Evolutionary conservation across 2,888 invertebrate genomes (phyloP), one percentile per base, ranked within the genome.

Genomic region (Hirtodrosophila duncani): DNA sequence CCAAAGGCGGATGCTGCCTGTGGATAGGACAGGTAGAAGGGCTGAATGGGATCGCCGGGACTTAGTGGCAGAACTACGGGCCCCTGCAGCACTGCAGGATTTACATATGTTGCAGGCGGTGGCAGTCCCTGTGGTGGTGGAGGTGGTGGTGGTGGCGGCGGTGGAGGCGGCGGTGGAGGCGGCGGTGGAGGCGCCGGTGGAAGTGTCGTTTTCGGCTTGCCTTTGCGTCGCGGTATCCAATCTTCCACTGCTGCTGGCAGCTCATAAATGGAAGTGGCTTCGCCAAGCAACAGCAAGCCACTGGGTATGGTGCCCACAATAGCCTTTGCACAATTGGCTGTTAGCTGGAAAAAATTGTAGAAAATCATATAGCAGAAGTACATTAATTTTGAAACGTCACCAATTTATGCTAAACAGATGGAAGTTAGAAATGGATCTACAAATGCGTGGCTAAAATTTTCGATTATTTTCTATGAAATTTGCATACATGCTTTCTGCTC

Each of bases 201-300:
- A 0, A 52, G 50, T 6, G 38, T 58, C 1, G 38, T 38, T 9
- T 59, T 67, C 0, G 75, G 67, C 8, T 49, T 81, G 3, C 13
- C 21, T 16, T 34, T 53, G 1, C 51, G 59, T 2, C 81, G 58
- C 3, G 62, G 57, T 13, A 74, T 36, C 55, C 63, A 69, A 13
- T 75, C 60, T 11, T 59, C 64, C 16, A 71, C 14, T 1, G 67
- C 56, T 9, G 60, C 63, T 0, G 86, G 86, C 41, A 85, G 31
- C 1, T 77, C 74, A 53, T 86, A 86, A 37, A 63, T 62, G 3
- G 78, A 17, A 0, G 82, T 83, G 3, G 61, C 36, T 57, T 86
- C 86, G 1, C 7, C 55, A 2, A 86, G 48, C 1, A 63, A 1
- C 13, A 74, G 10, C 16, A 85, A 39, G 0, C 86, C 86, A 14